Percentiles rank a stretch among this genome's conserved stretches.
phyloP scores from a whole-genome alignment of 2,797 vertebrate species.

The Synaphobranchus kaupii region DNA sequence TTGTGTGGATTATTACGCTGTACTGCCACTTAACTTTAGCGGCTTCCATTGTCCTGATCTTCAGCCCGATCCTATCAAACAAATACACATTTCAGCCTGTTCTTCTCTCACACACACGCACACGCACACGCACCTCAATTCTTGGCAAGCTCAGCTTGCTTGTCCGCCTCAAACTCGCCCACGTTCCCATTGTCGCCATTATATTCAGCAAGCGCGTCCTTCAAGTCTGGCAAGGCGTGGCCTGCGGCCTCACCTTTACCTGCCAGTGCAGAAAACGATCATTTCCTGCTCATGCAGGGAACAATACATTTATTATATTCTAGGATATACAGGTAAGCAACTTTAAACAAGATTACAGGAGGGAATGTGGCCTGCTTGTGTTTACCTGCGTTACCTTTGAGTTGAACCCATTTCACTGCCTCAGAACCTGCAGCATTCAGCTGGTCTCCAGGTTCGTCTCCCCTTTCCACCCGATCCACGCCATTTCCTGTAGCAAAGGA shows the following conservation, averaged over 20 bases:
- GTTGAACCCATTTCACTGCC: conserved; percentile 52
- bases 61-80: background rate
- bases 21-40: background rate
- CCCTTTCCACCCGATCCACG: background rate
- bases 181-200: conserved; percentile 88
- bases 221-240: conserved; percentile 62
- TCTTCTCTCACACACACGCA: too few species aligned
- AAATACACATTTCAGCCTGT: background rate
- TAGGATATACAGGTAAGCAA: background rate
- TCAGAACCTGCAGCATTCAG: conserved; percentile 46
- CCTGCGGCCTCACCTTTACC: background rate
- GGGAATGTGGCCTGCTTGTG: too few species aligned
- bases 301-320: background rate
- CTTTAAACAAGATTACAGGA: background rate
- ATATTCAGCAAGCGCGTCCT: conserved; percentile 76
- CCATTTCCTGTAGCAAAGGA: background rate
- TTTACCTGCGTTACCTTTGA: conserved; percentile 53
- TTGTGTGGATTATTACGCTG: background rate
- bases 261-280: background rate
- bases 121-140: conserved; percentile 59
- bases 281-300: background rate
- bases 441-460: conserved; percentile 47
- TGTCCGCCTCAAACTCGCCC: conserved; percentile 89
- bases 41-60: background rate
- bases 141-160: conserved; percentile 83